Evolutionary conservation across 1,140 invertebrate genomes (phyloP), one percentile per base, ranked within the genome.

Genomic region (Campodea augens): DNA sequence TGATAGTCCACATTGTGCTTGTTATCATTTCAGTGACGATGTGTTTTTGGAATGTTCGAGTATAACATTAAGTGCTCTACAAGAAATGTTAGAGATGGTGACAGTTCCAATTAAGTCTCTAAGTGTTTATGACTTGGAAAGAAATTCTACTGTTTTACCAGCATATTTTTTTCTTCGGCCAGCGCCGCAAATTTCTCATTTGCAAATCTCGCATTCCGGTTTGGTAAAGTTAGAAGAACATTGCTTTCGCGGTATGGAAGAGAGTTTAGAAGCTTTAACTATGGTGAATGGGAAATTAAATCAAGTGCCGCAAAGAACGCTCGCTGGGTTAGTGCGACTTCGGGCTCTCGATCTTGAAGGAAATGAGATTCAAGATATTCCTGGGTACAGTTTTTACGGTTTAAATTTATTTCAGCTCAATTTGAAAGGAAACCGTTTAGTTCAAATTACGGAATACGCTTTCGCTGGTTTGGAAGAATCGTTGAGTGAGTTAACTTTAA

Each of bases 21-120:
- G 87, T 62, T 89, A 88, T 67, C 81, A 82, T 63, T 84, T 88
- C 59, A 82, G 88, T 60, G 83, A 88, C 65, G 85, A 83, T 23
- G 69, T 90, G 41, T 87, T 85, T 64, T 67, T 91, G 50, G 85
- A 92, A 63, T 92, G 87, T 59, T 79, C 84, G 15, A 79, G 74
- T 44, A 78, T 77, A 4, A 77, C 75, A n/a, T 69, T 76, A 21
- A 67, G 67, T 15, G 60, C 64, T 19, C 57, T 77, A 22, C 62
- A 57, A 48, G 61, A 57, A 3, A 67, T 67, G 7, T 57, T 77
- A 15, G 51, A 67, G 46, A 55, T 77, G 51, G 63, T 75, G 29
- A 52, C 49, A 21, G 52, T 55, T 4, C 66, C 68, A 13, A 77
- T 90, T 36, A 81, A 88, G 56, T 88, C 83, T 22, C 67, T 90